Evolutionary conservation across 1,140 invertebrate species (phyloP), one percentile per base, ranked within the genome.

Genomic region (Pogonomyrmex californicus): DNA sequence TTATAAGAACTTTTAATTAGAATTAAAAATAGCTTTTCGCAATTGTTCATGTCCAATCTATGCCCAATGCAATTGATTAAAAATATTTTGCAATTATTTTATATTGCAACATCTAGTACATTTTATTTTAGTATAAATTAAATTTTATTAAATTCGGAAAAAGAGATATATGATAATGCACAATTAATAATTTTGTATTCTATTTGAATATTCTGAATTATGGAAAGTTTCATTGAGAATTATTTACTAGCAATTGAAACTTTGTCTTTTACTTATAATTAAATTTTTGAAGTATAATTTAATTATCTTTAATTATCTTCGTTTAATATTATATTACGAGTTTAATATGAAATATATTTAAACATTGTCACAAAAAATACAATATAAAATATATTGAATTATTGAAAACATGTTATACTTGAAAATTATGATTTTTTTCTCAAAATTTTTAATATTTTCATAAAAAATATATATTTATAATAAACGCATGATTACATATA

Each of bases 181-280:
- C 7, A 60, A 82, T 47, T 71, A 73, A n/a, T 0, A 70, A 82
- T 58, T 82, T 71, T 17, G 41, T 44, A 23, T 2, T 82, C 2
- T 68, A n/a, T 7, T 23, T 33, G 23, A 0, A 68, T 23, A 3
- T 6, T 47, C n/a, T 10, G n/a, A 77, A 0, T 33, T 66, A 4
- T 65, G 54, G n/a, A 38, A 12, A 56, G 56, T 12, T 4, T 41
- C 2, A 0, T 56, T 30, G 17, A 81, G 5, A 56, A 68, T 41
- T 30, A 66, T 66, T 81, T 68, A 2, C 36, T 56, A 4, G 10
- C n/a, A 41, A 54, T 66, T 81, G 9, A 54, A 81, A 12, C 17
- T 68, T 56, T 12, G 17, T 63, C 17, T 60, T 58, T 58, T 56
- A 5, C 38, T 77, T 47, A 4, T 51, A 33, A 56, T 81, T 54